Evolutionary conservation across 2,113 vertebrate species (phyloP), one percentile per base, ranked within the genome.

Genomic region (Motacilla tschutschensis): DNA sequence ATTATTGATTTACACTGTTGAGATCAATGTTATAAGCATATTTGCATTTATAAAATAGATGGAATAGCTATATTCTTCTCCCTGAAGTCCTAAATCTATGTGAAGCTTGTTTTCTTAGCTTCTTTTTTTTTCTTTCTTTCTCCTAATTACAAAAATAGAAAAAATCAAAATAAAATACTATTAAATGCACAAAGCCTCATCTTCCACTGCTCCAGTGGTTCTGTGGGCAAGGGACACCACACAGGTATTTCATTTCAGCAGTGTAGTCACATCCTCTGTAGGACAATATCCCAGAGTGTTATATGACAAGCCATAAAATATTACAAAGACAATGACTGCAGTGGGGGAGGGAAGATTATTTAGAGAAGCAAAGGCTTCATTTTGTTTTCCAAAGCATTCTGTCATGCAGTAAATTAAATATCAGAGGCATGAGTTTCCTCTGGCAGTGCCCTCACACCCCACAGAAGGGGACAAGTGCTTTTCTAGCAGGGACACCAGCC

Each of bases 1-100:
- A 79, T 89, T 94, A 94, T 93, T 82, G 81, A 93, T 95, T 89
- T 91, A 88, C 35, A 70, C 29, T 31, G 69, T 85, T 81, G 70
- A 85, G 87, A 93, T 91, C 94, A 94, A 83, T 94, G 67, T 85
- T 90, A 83, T 73, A 94, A 96, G 67, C 69, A 80, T 90, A 94
- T 88, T 88, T 14, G 11, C 76, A 94, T 94, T 93, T 95, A 58
- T 91, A 87, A 95, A 95, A 83, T 64, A 87, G 71, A 95, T 91
- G 48, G 51, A 87, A 76, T 77, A 59, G 54, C 50, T 93, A 74
- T 89, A 75, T 80, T 90, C 62, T 90, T 79, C 28, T 89, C 62
- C 62, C 72, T 70, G 60, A 87, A 86, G 64, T 43, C 91, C 59
- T 94, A 92, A 94, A 93, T 95, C 84, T 91, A 63, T 93, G 72